Evolutionary conservation across 2,113 vertebrate genomes (phyloP).

Genomic region (Todiramphus chloris): DNA sequence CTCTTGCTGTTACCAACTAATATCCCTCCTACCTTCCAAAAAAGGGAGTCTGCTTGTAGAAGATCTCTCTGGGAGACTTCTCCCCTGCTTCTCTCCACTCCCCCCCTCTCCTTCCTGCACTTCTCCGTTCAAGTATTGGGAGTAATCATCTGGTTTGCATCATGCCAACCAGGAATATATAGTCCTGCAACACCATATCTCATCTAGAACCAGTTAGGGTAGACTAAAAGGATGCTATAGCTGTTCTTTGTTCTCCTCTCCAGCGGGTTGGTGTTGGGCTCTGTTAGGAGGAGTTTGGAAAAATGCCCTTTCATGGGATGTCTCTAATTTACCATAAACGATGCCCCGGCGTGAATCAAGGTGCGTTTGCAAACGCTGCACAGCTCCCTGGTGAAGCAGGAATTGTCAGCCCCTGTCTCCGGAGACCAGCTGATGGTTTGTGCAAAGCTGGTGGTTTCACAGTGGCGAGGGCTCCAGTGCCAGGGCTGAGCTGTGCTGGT

Average conservation of each 20-base stretch:
- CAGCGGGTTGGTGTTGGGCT: background rate
- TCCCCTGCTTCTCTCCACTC: background rate
- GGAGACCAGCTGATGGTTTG: background rate
- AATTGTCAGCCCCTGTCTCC: accelerated
- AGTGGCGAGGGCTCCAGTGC: background rate
- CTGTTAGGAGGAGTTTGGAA: background rate
- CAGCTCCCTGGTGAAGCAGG: background rate
- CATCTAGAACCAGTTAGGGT: background rate
- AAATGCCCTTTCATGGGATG: accelerated
- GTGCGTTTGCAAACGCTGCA: accelerated
- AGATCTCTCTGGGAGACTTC: background rate
- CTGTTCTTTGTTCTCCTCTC: background rate
- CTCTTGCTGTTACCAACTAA: slow-evolving; percentile 30
- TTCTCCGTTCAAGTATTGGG: background rate
- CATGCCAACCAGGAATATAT: background rate
- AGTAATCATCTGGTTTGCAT: background rate
- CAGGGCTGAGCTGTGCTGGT: background rate
- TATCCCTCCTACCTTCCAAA: slow-evolving; percentile 41
- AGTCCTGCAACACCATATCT: background rate
- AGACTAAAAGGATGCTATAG: background rate
- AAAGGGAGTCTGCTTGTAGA: slow-evolving; percentile 25
- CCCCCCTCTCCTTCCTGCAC: accelerated
- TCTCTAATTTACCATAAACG: background rate
- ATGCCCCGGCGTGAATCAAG: background rate
- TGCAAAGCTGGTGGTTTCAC: background rate